Percentiles rank a stretch among this genome's conserved stretches.
Evolutionary conservation across 2,113 vertebrate genomes (phyloP).

Genomic region (Neogobius melanostomus): DNA sequence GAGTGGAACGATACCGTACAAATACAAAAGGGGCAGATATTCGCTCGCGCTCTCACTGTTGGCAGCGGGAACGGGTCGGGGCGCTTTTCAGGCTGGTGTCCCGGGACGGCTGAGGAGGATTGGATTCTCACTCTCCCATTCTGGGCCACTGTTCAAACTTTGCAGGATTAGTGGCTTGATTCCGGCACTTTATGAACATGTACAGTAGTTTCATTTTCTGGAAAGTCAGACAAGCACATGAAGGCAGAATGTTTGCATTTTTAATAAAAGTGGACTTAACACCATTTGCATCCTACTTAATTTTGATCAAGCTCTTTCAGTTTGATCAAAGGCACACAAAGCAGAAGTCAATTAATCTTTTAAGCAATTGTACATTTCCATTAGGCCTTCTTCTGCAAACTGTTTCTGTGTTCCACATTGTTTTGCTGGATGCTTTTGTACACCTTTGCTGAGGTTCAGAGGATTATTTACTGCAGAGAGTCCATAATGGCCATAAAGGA

Average conservation of each 20-base stretch:
- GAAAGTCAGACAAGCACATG: background rate
- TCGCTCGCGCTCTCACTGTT: background rate
- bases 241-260: no score
- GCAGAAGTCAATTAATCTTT: no score
- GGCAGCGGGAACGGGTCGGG: background rate
- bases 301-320: no score
- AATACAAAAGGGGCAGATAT: background rate
- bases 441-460: background rate
- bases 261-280: no score
- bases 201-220: conserved; percentile 33
- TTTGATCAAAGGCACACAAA: no score
- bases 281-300: no score
- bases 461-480: background rate
- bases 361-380: no score
- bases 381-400: no score
- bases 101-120: conserved; percentile 28
- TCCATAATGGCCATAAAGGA: no score
- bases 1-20: background rate
- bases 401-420: no score
- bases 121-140: conserved; percentile 26
- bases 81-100: conserved; percentile 1
- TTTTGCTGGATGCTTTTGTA: no score
- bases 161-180: conserved; percentile 57
- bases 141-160: conserved; percentile 58
- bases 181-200: conserved; percentile 29